These are phyloP conservation scores for Neopelma chrysocephalum DNA, from an alignment of 2,797 vertebrate genomes.

Conservation along the genomic window DNA sequence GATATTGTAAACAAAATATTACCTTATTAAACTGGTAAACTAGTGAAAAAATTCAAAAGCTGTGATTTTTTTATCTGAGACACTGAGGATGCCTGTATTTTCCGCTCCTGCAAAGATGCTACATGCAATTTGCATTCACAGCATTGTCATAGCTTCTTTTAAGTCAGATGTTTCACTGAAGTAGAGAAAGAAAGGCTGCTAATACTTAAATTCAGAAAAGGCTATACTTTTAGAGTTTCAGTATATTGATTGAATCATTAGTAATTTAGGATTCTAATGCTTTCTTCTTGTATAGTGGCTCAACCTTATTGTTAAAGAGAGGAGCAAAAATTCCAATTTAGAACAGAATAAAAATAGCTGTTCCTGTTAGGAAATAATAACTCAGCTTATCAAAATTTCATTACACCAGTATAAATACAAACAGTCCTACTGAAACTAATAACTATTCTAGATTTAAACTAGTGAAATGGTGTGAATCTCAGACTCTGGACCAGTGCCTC, in stretches of 20 bases:
- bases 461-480: not conserved
- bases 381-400: not conserved
- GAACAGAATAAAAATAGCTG: not conserved
- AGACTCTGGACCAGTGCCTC: not conserved
- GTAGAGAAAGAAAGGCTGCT: not conserved
- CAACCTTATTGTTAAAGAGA: not conserved
- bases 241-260: not conserved
- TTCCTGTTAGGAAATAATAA: not conserved
- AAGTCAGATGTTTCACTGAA: not conserved
- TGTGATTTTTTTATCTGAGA: not conserved
- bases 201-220: not conserved
- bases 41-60: not conserved
- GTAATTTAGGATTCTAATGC: not conserved
- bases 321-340: not conserved
- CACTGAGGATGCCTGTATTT: not conserved
- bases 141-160: not conserved
- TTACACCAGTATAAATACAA: not conserved
- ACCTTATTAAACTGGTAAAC: not conserved
- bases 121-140: not conserved
- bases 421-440: not conserved
- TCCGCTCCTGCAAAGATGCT: not conserved
- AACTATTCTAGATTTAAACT: not conserved
- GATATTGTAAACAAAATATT: not conserved
- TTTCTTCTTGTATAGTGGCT: accelerated
- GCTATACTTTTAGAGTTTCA: not conserved